Evolutionary conservation across 2,797 vertebrate species (phyloP).

Genomic region (Notolabrus celidotus): DNA sequence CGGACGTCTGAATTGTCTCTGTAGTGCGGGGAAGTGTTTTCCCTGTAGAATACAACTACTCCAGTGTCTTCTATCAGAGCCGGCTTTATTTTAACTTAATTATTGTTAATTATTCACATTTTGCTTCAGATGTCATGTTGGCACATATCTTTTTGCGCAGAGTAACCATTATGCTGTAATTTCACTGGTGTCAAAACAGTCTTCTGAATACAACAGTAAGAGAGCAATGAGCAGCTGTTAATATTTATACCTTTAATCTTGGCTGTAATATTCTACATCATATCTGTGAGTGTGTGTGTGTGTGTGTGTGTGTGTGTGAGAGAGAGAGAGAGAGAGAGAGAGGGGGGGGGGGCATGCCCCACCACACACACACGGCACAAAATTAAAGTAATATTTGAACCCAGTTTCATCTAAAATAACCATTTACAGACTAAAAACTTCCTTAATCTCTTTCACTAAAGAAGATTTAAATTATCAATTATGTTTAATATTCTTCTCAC

Average conservation of each 20-base stretch:
- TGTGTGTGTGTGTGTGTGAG: too few species aligned
- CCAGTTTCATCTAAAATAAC: conserved; percentile 35
- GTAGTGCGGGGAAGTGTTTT: conserved; percentile 28
- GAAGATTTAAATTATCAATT: conserved; percentile 56
- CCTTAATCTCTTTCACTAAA: conserved; percentile 28
- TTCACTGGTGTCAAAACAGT: conserved; percentile 63
- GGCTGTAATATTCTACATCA: conserved; percentile 51
- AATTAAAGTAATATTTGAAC: conserved; percentile 38
- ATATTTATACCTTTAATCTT: conserved; percentile 74
- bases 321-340: too few species aligned
- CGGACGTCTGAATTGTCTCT: conserved; percentile 48
- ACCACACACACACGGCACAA: conserved; percentile 2
- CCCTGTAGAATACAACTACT: conserved; percentile 42
- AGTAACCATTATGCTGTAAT: conserved; percentile 42
- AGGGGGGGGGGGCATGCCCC: conserved; percentile 43
- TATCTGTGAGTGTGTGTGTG: conserved; percentile 51
- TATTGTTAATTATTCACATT: conserved; percentile 69
- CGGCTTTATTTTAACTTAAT: conserved; percentile 54
- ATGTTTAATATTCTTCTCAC: conserved; percentile 60
- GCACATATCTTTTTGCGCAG: conserved; percentile 37
- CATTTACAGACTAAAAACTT: conserved; percentile 43
- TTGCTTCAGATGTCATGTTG: conserved; percentile 45
- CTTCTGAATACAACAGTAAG: conserved; percentile 48
- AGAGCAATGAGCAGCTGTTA: conserved; percentile 63
- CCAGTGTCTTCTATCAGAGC: conserved; percentile 33